Conservation (phyloP, 2,797 vertebrate species). For the Leptodactylus fallax region DNA sequence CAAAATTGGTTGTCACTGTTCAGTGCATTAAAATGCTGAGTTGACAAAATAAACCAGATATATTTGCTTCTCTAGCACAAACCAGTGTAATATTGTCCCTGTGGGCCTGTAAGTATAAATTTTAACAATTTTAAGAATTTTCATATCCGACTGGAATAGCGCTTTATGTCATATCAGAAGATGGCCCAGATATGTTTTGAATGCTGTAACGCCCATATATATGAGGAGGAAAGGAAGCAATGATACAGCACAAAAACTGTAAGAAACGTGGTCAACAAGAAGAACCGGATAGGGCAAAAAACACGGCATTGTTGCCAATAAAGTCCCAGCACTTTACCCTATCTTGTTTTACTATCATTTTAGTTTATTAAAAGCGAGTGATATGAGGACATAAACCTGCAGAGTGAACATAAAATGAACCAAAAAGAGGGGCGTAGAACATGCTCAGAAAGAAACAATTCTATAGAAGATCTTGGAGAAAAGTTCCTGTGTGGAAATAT, state of each 20-base stretch:
- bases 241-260: not conserved
- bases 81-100: not conserved
- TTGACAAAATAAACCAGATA: not conserved
- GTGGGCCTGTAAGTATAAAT: not conserved
- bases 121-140: not conserved
- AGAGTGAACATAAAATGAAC: not conserved
- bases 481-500: not conserved
- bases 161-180: not conserved
- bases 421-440: not conserved
- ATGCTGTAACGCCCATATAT: not conserved
- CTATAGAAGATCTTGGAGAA: not conserved
- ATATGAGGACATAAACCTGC: not conserved
- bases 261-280: not conserved
- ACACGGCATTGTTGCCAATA: not conserved
- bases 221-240: not conserved
- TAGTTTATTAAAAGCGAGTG: not conserved
- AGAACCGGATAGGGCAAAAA: not conserved
- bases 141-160: not conserved
- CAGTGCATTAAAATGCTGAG: not conserved
- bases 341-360: conserved; percentile 14
- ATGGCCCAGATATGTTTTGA: not conserved
- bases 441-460: not conserved
- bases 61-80: not conserved
- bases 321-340: not conserved
- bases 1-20: not conserved